A percentile compares a stretch with the other conserved stretches of the same genome.
Evolutionary conservation across 2,888 invertebrate genomes (phyloP).

Genomic region (Galerucella calmariensis): DNA sequence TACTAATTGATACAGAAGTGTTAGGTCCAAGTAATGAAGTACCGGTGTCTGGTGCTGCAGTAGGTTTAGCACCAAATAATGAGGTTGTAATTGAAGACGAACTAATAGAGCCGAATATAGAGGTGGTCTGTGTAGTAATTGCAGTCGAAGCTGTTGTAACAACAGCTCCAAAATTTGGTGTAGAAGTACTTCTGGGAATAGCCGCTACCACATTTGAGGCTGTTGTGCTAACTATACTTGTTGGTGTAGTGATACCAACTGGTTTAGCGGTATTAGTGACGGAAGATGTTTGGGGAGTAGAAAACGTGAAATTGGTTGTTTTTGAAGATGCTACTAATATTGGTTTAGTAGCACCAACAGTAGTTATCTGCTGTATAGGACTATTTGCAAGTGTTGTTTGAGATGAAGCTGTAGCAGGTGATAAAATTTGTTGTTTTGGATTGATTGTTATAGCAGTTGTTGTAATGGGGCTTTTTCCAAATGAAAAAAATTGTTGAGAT

Average conservation of each 20-base stretch:
- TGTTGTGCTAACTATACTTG: neutral
- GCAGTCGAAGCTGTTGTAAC: slow-evolving; percentile 18
- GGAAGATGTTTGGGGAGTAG: slow-evolving; percentile 3
- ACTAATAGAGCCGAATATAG: slow-evolving; percentile 39
- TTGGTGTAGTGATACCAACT: slow-evolving; percentile 57
- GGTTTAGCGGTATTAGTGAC: slow-evolving; percentile 25
- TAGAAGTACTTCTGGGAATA: slow-evolving; percentile 19
- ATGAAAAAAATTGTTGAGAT: slow-evolving; percentile 25
- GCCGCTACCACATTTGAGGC: slow-evolving; percentile 5
- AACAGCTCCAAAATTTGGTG: slow-evolving; percentile 10
- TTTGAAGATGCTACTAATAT: neutral
- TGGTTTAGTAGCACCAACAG: slow-evolving; percentile 12
- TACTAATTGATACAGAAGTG: slow-evolving; percentile 16
- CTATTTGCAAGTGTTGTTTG: neutral
- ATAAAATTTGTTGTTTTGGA: neutral
- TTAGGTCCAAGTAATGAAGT: neutral
- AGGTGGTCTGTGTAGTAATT: slow-evolving; percentile 26
- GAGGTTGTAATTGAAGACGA: slow-evolving; percentile 33
- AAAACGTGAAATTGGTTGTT: neutral
- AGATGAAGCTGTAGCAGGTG: neutral
- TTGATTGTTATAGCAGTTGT: neutral
- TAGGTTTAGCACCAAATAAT: slow-evolving; percentile 27
- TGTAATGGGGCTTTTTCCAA: slow-evolving; percentile 13
- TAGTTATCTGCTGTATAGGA: neutral
- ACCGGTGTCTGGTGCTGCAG: neutral